Evolutionary conservation across 1,140 invertebrate genomes (phyloP), one percentile per base, ranked within the genome.

Genomic region (Chrysomallon squamiferum): DNA sequence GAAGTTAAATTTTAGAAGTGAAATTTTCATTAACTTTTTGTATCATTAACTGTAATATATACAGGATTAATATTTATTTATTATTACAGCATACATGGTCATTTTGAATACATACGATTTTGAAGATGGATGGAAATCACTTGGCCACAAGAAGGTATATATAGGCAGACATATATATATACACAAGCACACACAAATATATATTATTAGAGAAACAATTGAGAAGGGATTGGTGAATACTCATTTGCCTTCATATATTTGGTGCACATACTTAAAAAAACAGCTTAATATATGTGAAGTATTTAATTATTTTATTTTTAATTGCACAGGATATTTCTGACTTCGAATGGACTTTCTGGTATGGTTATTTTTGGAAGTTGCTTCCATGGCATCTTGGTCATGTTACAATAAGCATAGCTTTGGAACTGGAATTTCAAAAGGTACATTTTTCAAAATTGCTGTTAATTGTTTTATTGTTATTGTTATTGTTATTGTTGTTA

Each of bases 321-420:
- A n/a, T n/a, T n/a, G n/a, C 25, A 20, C 50, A 54, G 50, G 50
- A 54, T 54, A 54, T 54, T 54, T 54, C 50, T 18, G 25, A 54
- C n/a, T 54, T 54, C 25, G 50, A 54, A 13, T 54, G 50, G 50
- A 54, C 22, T 20, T 54, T 54, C 29, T 54, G 50, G 50, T 54
- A 25, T 3, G 15, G 50, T 13, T 54, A 54, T 30, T 54, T 54
- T 30, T 54, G 50, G 50, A 13, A 54, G 25, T 27, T 54, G 22
- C n/a, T 54, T 25, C 50, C 50, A 29, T 54, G 50, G 50, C 15
- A 30, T 27, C 18, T 27, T 22, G 50, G 50, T 22, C 50, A 54
- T 54, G 25, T 54, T 25, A 9, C 25, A 15, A 54, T 54, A 54
- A 30, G 22, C 29, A 25, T 15, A 15, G 15, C 25, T 20, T 15